Evolutionary conservation across 2,797 vertebrate genomes (phyloP).

Genomic region (Uromys caudimaculatus): DNA sequence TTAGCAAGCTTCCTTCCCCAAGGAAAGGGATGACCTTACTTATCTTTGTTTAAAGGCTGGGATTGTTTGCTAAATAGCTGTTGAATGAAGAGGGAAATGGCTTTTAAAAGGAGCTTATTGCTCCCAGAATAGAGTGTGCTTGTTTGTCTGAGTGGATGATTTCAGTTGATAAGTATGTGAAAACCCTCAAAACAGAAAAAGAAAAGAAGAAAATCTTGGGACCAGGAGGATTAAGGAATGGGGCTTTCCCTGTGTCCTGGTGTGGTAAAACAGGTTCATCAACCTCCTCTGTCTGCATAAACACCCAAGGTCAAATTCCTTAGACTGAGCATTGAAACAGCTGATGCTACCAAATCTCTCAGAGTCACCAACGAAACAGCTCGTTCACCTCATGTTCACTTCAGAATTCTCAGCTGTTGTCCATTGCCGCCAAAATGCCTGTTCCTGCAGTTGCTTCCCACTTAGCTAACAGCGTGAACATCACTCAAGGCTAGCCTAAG

Average conservation of each 20-base stretch:
- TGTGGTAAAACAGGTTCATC: neutral
- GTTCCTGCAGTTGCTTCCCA: slow-evolving; percentile 25
- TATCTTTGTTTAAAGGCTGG: slow-evolving; percentile 8
- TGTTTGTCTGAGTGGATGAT: neutral
- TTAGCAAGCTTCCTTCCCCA: neutral
- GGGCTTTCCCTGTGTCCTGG: neutral
- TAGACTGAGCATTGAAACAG: neutral
- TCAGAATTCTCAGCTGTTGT: slow-evolving; percentile 27
- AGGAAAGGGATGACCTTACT: slow-evolving; percentile 35
- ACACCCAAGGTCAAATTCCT: slow-evolving; percentile 35
- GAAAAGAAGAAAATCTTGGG: neutral
- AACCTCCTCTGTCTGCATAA: neutral
- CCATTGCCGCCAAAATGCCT: neutral
- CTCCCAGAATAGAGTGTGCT: neutral
- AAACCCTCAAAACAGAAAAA: neutral
- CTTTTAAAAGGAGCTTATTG: slow-evolving; percentile 32
- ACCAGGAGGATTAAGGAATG: neutral
- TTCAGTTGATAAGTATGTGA: slow-evolving; percentile 50
- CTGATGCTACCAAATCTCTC: slow-evolving; percentile 29
- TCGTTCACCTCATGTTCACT: neutral
- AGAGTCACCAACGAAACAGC: neutral
- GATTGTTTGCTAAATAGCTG: slow-evolving; percentile 6
- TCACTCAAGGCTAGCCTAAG: neutral
- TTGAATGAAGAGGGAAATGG: neutral
- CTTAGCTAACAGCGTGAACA: neutral